A percentile compares a stretch with the other conserved stretches of the same genome.
Evolutionary conservation across 1,140 invertebrate genomes (phyloP).

Genomic region (Gonatopus flavifemur): DNA sequence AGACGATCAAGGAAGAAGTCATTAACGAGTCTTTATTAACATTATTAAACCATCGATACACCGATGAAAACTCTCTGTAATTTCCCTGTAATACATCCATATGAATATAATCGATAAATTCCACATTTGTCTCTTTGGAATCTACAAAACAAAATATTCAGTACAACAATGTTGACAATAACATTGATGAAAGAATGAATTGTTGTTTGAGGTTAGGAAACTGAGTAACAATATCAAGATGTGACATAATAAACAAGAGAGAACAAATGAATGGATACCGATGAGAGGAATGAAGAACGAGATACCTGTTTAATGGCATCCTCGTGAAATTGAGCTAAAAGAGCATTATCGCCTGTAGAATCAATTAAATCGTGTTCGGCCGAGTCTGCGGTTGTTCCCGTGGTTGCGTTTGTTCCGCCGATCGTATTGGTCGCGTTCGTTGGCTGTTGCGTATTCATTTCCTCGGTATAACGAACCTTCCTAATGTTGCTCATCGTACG

Average conservation of each 20-base stretch:
- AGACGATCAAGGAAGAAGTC: too few relatives aligned
- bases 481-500: conserved; percentile 26
- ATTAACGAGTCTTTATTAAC: too few relatives aligned
- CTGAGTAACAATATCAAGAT: too few relatives aligned
- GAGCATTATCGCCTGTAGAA: conserved; percentile 56
- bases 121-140: too few relatives aligned
- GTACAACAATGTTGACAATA: too few relatives aligned
- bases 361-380: conserved; percentile 50
- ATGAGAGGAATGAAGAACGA: background rate
- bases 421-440: conserved; percentile 29
- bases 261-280: too few relatives aligned
- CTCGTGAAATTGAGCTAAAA: conserved; percentile 74
- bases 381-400: conserved; percentile 47
- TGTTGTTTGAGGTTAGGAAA: too few relatives aligned
- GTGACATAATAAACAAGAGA: conserved; percentile 6
- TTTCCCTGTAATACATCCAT: too few relatives aligned
- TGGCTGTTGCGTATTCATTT: conserved; percentile 42
- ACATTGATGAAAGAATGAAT: conserved; percentile 1
- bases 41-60: too few relatives aligned
- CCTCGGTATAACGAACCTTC: conserved; percentile 42
- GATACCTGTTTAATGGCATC: conserved; percentile 69
- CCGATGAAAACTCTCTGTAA: too few relatives aligned
- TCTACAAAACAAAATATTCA: too few relatives aligned
- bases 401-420: conserved; percentile 38
- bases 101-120: too few relatives aligned